A percentile compares a stretch with the other conserved stretches of the same genome.
phyloP scores from a whole-genome alignment of 2,113 vertebrate species.

The Trichomycterus rosablanca region DNA sequence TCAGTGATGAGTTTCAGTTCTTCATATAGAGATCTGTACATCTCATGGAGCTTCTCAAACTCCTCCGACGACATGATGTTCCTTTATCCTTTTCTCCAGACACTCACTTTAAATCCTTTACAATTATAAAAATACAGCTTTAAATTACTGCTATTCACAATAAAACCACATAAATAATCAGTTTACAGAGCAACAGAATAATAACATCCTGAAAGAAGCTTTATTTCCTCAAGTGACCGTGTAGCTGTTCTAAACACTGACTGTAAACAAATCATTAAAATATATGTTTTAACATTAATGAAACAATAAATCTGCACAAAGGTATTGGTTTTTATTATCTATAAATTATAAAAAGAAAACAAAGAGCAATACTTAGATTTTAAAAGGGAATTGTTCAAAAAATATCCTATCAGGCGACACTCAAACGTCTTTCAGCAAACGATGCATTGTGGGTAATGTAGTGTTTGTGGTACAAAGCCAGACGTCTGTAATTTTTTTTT shows the following conservation, averaged over 20 bases:
- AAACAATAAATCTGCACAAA: too few relatives aligned
- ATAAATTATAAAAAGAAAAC: too few relatives aligned
- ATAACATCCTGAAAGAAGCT: conserved; percentile 47
- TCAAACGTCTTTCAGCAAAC: not conserved
- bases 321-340: too few relatives aligned
- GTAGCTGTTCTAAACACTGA: conserved; percentile 3
- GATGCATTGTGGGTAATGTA: conserved; percentile 42
- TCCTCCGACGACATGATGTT: conserved; percentile 80
- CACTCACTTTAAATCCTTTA: not conserved
- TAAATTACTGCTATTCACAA: not conserved
- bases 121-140: not conserved
- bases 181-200: not conserved
- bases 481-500: too few relatives aligned
- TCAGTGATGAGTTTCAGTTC: conserved; percentile 73
- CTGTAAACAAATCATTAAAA: not conserved
- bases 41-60: conserved; percentile 86
- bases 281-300: not conserved
- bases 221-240: conserved; percentile 44
- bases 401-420: not conserved
- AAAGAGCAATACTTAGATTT: not conserved
- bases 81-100: not conserved
- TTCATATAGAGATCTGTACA: conserved; percentile 74
- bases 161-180: too few relatives aligned
- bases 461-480: conserved; percentile 4
- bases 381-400: too few relatives aligned